These are phyloP conservation scores for Corythaixoides concolor DNA, from an alignment of 2,113 vertebrate genomes.

Conservation along the genomic window DNA sequence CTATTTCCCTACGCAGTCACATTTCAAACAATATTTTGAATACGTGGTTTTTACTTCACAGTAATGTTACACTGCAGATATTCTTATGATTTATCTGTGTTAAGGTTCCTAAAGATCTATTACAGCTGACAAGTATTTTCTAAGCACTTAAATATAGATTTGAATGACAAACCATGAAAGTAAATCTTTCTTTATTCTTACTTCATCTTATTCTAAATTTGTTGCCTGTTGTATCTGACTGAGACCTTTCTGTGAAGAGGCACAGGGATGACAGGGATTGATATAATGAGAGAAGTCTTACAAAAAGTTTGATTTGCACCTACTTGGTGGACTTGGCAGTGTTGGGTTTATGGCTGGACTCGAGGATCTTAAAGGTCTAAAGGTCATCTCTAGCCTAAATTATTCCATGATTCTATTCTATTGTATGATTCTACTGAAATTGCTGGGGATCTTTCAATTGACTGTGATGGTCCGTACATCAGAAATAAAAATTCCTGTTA, in stretches of 20 bases:
- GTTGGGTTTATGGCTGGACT: background rate
- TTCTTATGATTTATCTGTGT: background rate
- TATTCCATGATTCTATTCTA: background rate
- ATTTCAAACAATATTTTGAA: background rate
- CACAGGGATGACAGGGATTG: background rate
- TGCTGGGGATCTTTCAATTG: background rate
- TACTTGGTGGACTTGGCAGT: background rate
- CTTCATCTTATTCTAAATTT: slow-evolving; percentile 24
- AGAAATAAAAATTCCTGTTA: background rate
- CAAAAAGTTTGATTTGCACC: background rate
- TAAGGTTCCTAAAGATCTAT: slow-evolving; percentile 10
- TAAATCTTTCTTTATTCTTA: slow-evolving; percentile 51
- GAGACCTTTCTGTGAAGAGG: background rate
- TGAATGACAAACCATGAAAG: slow-evolving; percentile 5
- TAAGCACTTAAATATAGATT: slow-evolving; percentile 24
- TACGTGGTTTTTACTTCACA: background rate
- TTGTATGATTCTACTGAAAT: background rate
- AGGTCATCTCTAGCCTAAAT: background rate
- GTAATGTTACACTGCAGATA: background rate
- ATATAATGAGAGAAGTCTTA: background rate
- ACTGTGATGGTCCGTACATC: rapidly evolving
- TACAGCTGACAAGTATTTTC: background rate
- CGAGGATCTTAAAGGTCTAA: background rate
- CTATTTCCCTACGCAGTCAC: background rate
- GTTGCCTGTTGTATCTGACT: background rate